Evolutionary conservation across 2,888 invertebrate genomes (phyloP), one percentile per base, ranked within the genome.

Genomic region (Timema podura): DNA sequence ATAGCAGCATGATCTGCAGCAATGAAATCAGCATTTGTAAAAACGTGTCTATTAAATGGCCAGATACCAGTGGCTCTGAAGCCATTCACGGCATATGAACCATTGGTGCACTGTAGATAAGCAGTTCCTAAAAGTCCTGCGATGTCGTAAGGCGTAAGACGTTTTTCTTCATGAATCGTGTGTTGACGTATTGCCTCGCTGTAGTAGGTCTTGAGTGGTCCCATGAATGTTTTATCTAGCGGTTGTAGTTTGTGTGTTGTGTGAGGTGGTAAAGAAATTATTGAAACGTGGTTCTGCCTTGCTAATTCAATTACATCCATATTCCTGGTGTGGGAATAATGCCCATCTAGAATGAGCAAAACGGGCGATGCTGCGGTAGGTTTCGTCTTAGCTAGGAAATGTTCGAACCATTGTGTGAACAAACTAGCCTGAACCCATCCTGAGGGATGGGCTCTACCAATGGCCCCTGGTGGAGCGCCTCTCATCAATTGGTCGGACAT

Each of bases 251-350:
- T 68, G 46, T 61, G 44, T n/a, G 59, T 30, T 7, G 30, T 16
- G 46, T 68, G 68, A 30, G 68, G 57, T 68, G 68, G 68, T 45
- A 68, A 46, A 16, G 54, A 68, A 16, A 68, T 13, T n/a, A 68
- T 68, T 44, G 59, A 44, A 45, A 68, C 68, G 44, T 68, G 68
- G 30, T 68, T 68, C 15, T 9, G 46, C 30, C 61, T 59, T 47
- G 68, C 65, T 16, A 66, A 51, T 51, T 66, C 65, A 48, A 65
- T 66, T 45, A 48, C 30, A 44, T 65, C 65, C 44, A 70, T 54
- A 48, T 67, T 66, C 11, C 44, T 10, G 8, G 64, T 64, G 46
- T 64, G 64, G 15, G 16, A 57, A n/a, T 57, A 13, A 10, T 57
- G 57, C 57, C 57, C 57, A 30, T 57, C 57, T 30, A 57, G 16